Conservation (phyloP, 2,888 invertebrate species). For the Polylopha cassiicola region DNA sequence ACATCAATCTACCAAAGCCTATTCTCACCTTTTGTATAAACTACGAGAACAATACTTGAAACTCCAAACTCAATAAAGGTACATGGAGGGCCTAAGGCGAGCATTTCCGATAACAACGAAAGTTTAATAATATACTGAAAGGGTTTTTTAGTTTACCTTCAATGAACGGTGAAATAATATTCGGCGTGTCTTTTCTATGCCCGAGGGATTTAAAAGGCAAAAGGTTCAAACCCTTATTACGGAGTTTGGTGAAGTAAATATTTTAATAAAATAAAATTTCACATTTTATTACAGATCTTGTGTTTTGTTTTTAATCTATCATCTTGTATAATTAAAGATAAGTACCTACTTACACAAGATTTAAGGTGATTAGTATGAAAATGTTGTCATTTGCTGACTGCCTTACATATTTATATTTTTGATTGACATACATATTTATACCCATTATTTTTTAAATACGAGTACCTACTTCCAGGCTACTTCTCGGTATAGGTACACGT, state of each 20-base stretch:
- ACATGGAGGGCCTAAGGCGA: slow-evolving; percentile 8
- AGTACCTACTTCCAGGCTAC: no score
- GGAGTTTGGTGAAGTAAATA: slow-evolving; percentile 23
- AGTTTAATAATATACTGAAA: slow-evolving; percentile 24
- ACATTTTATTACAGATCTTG: slow-evolving; percentile 11
- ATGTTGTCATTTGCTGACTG: no score
- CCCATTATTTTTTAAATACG: no score
- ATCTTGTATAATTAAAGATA: no score
- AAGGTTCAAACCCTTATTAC: slow-evolving; percentile 26
- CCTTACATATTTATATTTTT: no score
- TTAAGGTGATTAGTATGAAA: no score
- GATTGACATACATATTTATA: no score
- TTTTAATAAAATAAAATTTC: slow-evolving; percentile 22
- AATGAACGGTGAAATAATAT: slow-evolving; percentile 26
- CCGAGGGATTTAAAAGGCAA: slow-evolving; percentile 24
- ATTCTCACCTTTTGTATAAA: neutral
- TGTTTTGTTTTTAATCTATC: no score
- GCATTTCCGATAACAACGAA: slow-evolving; percentile 23
- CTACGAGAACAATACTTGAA: neutral
- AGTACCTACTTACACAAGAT: no score
- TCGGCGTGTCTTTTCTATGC: slow-evolving; percentile 22
- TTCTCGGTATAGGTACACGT: no score
- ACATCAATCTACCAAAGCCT: no score
- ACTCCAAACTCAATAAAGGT: neutral
- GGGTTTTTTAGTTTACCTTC: slow-evolving; percentile 22